A percentile compares a stretch with the other conserved stretches of the same genome.
phyloP scores from a whole-genome alignment of 2,113 vertebrate species.

The Eulemur macaco region DNA sequence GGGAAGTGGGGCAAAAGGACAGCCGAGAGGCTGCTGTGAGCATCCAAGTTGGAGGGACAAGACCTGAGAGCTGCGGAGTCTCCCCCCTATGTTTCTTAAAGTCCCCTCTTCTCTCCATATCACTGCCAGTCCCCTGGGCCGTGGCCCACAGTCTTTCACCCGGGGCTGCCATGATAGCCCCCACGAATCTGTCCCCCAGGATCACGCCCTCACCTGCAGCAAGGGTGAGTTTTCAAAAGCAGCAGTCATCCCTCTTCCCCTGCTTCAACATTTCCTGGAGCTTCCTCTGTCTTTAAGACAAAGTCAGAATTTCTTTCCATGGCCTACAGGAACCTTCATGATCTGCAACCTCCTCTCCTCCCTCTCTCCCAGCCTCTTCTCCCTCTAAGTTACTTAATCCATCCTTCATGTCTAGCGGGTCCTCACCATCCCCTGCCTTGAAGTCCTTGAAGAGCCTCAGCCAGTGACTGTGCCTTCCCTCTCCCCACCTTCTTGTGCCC shows the following conservation, averaged over 20 bases:
- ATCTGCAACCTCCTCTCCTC: no score
- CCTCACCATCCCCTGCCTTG: not conserved
- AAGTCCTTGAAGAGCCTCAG: fast-evolving
- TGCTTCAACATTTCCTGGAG: not conserved
- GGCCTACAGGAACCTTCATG: not conserved
- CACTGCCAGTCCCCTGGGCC: not conserved
- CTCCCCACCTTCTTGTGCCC: not conserved
- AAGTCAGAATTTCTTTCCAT: not conserved
- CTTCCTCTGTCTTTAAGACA: not conserved
- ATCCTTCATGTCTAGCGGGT: not conserved
- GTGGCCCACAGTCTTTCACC: not conserved
- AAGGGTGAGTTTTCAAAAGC: not conserved
- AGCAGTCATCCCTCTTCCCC: not conserved
- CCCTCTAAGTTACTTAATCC: not conserved
- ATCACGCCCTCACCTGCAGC: not conserved
- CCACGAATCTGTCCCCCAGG: fast-evolving
- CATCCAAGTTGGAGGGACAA: not conserved
- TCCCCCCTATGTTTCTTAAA: not conserved
- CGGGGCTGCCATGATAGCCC: fast-evolving
- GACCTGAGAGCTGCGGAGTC: not conserved
- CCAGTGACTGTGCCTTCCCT: not conserved
- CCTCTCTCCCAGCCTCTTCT: fast-evolving
- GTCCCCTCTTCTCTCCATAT: not conserved
- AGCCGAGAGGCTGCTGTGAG: not conserved
- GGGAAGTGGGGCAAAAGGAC: not conserved